phyloP scores from a whole-genome alignment of 2,797 vertebrate genomes.

The Acanthornis magna region DNA sequence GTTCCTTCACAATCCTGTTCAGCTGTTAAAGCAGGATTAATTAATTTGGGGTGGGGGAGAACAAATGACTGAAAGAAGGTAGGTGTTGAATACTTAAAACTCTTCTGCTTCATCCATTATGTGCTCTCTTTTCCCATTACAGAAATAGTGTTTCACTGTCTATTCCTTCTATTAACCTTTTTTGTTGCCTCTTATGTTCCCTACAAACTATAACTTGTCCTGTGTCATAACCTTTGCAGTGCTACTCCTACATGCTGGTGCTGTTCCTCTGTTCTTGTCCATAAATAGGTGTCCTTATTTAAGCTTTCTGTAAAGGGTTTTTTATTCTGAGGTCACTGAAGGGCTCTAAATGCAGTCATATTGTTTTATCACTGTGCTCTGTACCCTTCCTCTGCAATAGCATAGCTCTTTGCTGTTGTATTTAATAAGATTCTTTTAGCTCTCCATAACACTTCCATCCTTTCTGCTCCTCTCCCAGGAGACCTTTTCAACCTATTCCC shows the following conservation, averaged over 20 bases:
- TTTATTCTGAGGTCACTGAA: background rate
- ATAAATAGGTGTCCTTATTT: constrained; percentile 27
- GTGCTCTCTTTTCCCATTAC: background rate
- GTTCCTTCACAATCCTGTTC: background rate
- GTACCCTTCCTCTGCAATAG: background rate
- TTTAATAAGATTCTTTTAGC: background rate
- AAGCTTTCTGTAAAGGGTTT: background rate
- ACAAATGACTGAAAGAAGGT: background rate
- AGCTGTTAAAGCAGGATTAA: background rate
- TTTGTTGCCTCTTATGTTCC: background rate
- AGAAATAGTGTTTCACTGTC: background rate
- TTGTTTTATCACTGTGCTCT: constrained; percentile 7
- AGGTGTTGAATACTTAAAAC: background rate
- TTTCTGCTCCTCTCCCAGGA: background rate
- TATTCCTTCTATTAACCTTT: background rate
- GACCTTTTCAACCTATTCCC: constrained; percentile 1
- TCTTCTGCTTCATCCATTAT: background rate
- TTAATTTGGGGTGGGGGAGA: background rate
- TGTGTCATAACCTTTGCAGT: background rate
- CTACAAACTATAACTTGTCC: background rate
- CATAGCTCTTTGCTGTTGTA: background rate
- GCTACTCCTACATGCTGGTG: background rate
- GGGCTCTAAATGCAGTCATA: background rate
- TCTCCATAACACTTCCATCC: background rate
- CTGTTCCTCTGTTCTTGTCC: background rate